Evolutionary conservation across 2,888 invertebrate genomes (phyloP), one percentile per base, ranked within the genome.

Genomic region (Eucera pruinosa): DNA sequence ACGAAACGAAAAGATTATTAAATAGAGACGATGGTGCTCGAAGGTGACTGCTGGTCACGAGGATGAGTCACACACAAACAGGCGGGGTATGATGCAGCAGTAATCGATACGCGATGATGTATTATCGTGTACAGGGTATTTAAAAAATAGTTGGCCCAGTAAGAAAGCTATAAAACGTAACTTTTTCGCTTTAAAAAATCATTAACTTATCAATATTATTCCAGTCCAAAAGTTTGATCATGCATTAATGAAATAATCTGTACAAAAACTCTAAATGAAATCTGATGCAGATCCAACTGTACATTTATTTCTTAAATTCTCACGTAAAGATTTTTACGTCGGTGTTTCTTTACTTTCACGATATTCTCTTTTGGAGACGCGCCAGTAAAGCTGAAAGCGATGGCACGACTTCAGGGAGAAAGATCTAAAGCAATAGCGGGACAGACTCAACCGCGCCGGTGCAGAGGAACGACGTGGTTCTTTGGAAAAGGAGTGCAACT

Each of bases 401-500:
- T 30, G 60, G 23, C 20, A 78, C 20, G 61, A 41, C 57, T 57
- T 58, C 60, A 66, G 2, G 2, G 67, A 55, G 3, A 79, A 68
- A 13, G 66, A 30, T 30, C 39, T 48, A 27, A 61, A 65, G 41
- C 30, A 55, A 52, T 43, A 65, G 25, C 55, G 33, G 62, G 66
- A 33, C 2, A 43, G 9, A 30, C 27, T 54, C 25, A 83, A 47
- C 50, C 73, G 68, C 18, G 60, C 45, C 15, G 69, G 74, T 9
- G 71, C 57, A 15, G 74, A 83, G 7, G 61, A 54, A 45, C 62
- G 65, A 18, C 61, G 68, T 33, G 70, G 43, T 74, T 65, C 57
- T 66, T 62, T 68, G 23, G 55, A 33, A 2, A 23, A 48, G 20
- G 50, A 39, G 1, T 71, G 27, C 27, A 64, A 65, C n/a, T 55